Conservation (phyloP, 2,113 vertebrate genomes). For the Dolichotis patagonum region DNA sequence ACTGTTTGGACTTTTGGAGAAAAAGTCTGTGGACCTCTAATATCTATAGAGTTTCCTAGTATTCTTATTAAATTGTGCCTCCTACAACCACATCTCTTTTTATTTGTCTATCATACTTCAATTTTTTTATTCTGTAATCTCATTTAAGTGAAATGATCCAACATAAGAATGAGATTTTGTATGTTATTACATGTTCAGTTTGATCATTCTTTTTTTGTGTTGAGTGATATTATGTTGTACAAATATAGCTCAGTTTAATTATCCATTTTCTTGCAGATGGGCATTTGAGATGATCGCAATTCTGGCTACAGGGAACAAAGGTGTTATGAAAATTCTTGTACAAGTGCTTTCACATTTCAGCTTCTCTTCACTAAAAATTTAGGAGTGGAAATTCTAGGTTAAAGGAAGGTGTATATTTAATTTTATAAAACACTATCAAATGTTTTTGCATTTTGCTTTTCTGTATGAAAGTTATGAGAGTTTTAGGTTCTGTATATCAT, state of each 20-base stretch:
- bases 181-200: not conserved
- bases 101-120: not conserved
- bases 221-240: not conserved
- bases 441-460: not conserved
- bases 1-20: not conserved
- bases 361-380: not conserved
- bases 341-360: slow-evolving; percentile 32
- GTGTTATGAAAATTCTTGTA: not conserved
- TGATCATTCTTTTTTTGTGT: not conserved
- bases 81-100: not conserved
- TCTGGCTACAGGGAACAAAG: not conserved
- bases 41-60: not conserved
- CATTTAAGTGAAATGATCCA: slow-evolving; percentile 19
- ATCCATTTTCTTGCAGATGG: not conserved
- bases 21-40: not conserved
- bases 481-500: not conserved
- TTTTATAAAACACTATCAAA: not conserved
- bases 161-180: not conserved
- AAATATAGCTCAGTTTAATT: not conserved
- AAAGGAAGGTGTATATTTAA: not conserved
- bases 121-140: not conserved
- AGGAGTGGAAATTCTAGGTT: not conserved
- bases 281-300: not conserved
- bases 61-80: not conserved
- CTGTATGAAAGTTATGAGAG: not conserved